Evolutionary conservation across 2,888 invertebrate species (phyloP).

Genomic region (Amphipoea lucens): DNA sequence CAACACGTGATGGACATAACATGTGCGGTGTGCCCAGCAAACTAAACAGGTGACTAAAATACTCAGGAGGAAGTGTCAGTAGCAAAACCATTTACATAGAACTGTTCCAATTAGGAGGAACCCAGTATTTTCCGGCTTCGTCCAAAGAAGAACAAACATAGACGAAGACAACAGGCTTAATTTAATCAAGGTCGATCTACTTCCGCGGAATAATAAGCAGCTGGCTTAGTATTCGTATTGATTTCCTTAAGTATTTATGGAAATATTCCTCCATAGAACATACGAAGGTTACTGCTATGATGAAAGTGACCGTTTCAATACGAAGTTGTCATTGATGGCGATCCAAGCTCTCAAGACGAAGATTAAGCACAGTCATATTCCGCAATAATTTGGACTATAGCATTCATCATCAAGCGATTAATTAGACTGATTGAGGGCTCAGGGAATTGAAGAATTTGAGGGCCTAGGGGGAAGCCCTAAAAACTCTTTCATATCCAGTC

Average conservation of each 20-base stretch:
- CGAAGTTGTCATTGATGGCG: background rate
- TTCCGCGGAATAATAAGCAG: slow-evolving; percentile 45
- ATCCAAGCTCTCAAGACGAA: background rate
- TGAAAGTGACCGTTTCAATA: background rate
- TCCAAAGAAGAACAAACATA: slow-evolving; percentile 5
- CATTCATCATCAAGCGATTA: background rate
- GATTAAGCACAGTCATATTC: background rate
- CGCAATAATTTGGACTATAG: background rate
- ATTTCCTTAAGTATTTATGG: slow-evolving; percentile 22
- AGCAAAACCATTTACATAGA: slow-evolving; percentile 14
- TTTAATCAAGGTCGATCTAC: slow-evolving; percentile 22
- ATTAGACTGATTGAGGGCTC: background rate
- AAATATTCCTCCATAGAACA: slow-evolving; percentile 1
- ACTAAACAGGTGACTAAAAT: too few species aligned
- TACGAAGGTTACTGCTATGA: background rate
- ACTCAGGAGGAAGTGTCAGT: slow-evolving; percentile 35
- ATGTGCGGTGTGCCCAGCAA: slow-evolving; percentile 5
- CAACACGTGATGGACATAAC: background rate
- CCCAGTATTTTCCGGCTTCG: slow-evolving; percentile 29
- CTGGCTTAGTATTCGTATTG: background rate
- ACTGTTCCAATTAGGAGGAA: background rate
- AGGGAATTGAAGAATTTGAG: background rate
- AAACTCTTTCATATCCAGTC: background rate
- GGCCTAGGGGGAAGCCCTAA: background rate
- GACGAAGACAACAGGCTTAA: background rate